Evolutionary conservation across 2,888 invertebrate genomes (phyloP), one percentile per base, ranked within the genome.

Genomic region (Tryphoninae sp.): DNA sequence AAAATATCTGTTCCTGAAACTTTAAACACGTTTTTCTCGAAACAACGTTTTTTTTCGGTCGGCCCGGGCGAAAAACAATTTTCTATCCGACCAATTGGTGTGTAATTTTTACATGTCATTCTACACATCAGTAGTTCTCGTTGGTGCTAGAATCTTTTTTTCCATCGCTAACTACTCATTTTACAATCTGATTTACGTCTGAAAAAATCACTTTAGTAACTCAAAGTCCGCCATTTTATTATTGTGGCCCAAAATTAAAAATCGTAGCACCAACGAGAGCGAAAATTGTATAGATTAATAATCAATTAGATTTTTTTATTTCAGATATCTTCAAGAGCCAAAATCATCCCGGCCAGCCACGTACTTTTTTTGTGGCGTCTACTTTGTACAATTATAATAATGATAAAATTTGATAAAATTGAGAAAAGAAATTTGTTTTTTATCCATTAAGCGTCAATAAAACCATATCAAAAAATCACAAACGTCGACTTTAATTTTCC

Each of bases 221-320:
- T 67, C 67, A n/a, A 45, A 45, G 51, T 45, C 49, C 68, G 7
- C 49, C 51, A 33, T 33, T 64, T 64, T 33, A n/a, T 68, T 7
- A 68, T 51, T 68, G 16, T 23, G 42, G 0, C 19, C 19, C 8
- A 67, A 67, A 67, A 67, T 45, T 42, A 8, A 8, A 33, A 67
- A 67, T 45, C 49, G 19, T 67, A 68, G 13, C 51, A 19, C 22
- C 51, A 68, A 68, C 68, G 40, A 68, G 49, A 68, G 23, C 16
- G 51, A 68, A 51, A 68, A 68, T 7, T 16, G 16, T 68, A 51
- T 19, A 13, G 51, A 68, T 13, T 16, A 51, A 68, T 51, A 68
- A 68, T 51, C 68, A 16, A 16, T 53, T 53, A 7, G 16, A 53
- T 53, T 53, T 53, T 53, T 53, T 53, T 53, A 7, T 53, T 53